phyloP scores from a whole-genome alignment of 2,888 invertebrate species.

The Allophyes oxyacanthae region DNA sequence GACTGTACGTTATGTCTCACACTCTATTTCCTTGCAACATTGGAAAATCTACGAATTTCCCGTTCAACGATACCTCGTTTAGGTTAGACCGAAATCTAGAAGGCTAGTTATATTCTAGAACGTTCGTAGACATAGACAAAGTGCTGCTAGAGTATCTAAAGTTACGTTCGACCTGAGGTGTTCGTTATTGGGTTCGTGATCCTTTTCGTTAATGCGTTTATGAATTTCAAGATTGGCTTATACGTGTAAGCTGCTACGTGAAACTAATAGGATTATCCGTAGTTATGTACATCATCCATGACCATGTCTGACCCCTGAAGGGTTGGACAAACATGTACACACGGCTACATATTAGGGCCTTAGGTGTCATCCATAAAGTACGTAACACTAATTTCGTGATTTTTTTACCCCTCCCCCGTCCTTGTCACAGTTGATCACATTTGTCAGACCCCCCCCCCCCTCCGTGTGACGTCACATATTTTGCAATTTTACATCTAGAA shows the following conservation, averaged over 20 bases:
- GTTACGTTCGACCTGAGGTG: slow-evolving; percentile 16
- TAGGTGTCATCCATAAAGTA: too few species aligned
- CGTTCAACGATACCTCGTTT: slow-evolving; percentile 23
- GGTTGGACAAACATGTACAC: slow-evolving; percentile 12
- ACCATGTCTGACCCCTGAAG: slow-evolving; percentile 20
- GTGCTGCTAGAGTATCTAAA: slow-evolving; percentile 12
- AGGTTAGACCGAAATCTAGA: slow-evolving; percentile 33
- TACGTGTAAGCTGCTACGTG: too few species aligned
- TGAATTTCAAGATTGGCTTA: not conserved
- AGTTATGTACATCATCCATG: slow-evolving; percentile 4
- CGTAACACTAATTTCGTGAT: too few species aligned
- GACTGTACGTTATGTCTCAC: slow-evolving; percentile 44
- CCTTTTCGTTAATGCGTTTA: slow-evolving; percentile 9
- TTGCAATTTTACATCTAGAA: too few species aligned
- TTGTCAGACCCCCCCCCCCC: too few species aligned
- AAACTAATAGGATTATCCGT: not conserved
- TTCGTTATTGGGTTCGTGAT: slow-evolving; percentile 10
- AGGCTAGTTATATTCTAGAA: slow-evolving; percentile 31
- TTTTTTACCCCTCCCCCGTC: too few species aligned
- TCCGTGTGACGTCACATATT: too few species aligned
- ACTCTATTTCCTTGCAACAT: slow-evolving; percentile 54
- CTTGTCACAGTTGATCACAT: too few species aligned
- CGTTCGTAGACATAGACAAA: slow-evolving; percentile 38
- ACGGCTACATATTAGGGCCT: too few species aligned
- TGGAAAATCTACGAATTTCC: slow-evolving; percentile 50